These are phyloP conservation scores for Drosophila aff. DNA, from an alignment of 1,140 invertebrate species.

Conservation along the genomic window DNA sequence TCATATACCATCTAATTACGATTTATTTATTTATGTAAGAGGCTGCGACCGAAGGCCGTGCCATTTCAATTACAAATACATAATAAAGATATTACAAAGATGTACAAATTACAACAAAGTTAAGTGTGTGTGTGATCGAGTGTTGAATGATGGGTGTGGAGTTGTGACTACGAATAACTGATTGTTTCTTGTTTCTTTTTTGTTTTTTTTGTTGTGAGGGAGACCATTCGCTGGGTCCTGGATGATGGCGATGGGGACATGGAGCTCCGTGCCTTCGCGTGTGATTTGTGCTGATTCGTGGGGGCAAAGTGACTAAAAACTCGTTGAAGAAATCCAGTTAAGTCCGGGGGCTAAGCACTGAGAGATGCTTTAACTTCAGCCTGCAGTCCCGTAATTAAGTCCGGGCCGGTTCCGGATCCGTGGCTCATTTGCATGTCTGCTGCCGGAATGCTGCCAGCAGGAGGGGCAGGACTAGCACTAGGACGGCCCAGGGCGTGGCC, in stretches of 20 bases:
- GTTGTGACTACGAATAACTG: constrained; percentile 35
- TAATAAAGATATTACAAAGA: constrained; percentile 70
- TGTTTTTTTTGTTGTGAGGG: constrained; percentile 6
- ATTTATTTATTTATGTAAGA: constrained; percentile 66
- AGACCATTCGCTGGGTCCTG: constrained; percentile 19
- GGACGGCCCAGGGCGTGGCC: constrained; percentile 34
- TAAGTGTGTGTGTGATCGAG: constrained; percentile 32
- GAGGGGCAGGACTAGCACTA: constrained; percentile 54
- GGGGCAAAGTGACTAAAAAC: constrained; percentile 54
- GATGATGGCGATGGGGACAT: constrained; percentile 9
- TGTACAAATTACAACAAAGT: constrained; percentile 60
- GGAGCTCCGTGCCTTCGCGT: neutral
- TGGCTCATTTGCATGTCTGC: constrained; percentile 72
- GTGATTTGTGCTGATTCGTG: constrained; percentile 44
- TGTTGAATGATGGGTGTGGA: constrained; percentile 27
- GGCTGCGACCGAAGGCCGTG: constrained; percentile 1
- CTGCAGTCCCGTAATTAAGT: constrained; percentile 63
- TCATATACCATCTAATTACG: constrained; percentile 57
- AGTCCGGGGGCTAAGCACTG: constrained; percentile 23
- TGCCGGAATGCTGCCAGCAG: constrained; percentile 59
- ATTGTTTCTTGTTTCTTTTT: constrained; percentile 30
- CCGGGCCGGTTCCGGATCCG: constrained; percentile 6
- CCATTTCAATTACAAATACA: constrained; percentile 67
- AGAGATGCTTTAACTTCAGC: constrained; percentile 25
- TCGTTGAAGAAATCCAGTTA: constrained; percentile 49